Evolutionary conservation across 2,888 invertebrate species (phyloP), one percentile per base, ranked within the genome.

Genomic region (Leptinotarsa rubiginosa): DNA sequence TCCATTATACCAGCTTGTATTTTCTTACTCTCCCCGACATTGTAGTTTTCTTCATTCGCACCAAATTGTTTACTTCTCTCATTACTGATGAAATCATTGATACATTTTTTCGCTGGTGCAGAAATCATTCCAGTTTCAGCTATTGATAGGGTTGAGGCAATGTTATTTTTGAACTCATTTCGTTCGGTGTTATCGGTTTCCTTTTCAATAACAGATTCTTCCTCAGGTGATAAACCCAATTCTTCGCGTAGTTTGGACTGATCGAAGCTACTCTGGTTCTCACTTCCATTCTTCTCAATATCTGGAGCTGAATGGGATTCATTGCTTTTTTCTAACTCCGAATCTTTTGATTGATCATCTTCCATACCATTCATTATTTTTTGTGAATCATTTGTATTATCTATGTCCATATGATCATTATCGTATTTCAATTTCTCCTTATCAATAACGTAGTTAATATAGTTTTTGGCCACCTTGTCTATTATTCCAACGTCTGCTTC

Each of bases 71-170:
- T n/a, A 20, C 79, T 77, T 15, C 66, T 76, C 49, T 66, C 20
- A 22, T 22, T 56, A 22, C 22, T 56, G 56, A 80, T 75, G 52
- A 77, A 78, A 10, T 76, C 66, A 16, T 77, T 77, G n/a, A 79
- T 50, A 52, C 75, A 72, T 2, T 68, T 65, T 69, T 78, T 77
- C 3, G 74, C 74, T 68, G 69, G 62, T 25, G 66, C 54, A 54
- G 74, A 75, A 49, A 76, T 59, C 41, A 73, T 22, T 31, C 74
- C 75, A 20, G 69, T 71, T 68, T 78, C 47, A 20, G 74, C 65
- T 59, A 74, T 65, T n/a, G 76, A 72, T 64, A 72, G 22, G 47
- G 77, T 75, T 10, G 73, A 69, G 50, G 65, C 64, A 13, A 74
- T 73, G 20, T 65, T 41, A 31, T 65, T 66, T 41, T n/a, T 64